These are phyloP conservation scores for Brachyalestes nurse DNA, from an alignment of 2,797 vertebrate species.

Conservation along the genomic window DNA sequence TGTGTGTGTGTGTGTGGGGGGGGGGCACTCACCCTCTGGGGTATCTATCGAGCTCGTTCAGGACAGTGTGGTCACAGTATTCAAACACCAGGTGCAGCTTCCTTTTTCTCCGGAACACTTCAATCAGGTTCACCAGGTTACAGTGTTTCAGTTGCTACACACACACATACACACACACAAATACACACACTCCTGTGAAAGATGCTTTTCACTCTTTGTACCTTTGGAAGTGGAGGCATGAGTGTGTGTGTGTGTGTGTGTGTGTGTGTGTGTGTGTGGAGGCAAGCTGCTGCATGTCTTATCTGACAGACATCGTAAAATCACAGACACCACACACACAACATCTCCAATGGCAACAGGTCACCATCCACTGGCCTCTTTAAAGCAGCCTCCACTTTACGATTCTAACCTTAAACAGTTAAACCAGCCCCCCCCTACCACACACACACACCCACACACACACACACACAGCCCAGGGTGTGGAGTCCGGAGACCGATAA, in stretches of 20 bases:
- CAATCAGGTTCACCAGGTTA: constrained; percentile 93
- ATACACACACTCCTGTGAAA: constrained; percentile 11
- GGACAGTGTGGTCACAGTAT: constrained; percentile 94
- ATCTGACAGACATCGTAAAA: constrained; percentile 41
- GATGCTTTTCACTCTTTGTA: constrained; percentile 14
- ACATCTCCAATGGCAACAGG: constrained; percentile 42
- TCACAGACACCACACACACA: constrained; percentile 28
- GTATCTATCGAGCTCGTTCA: constrained; percentile 90
- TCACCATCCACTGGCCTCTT: constrained; percentile 28
- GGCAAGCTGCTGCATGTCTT: constrained; percentile 41
- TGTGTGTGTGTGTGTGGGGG: constrained; percentile 1
- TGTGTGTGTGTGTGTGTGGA: constrained; percentile 24
- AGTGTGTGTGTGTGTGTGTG: background rate
- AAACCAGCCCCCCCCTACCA: background rate
- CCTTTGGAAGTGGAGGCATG: constrained; percentile 2
- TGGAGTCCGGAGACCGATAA: background rate
- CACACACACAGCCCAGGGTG: too few relatives aligned
- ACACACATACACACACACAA: constrained; percentile 42
- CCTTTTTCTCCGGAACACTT: constrained; percentile 91
- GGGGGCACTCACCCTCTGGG: constrained; percentile 85
- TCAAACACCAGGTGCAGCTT: constrained; percentile 95
- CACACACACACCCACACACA: too few relatives aligned
- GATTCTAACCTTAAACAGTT: constrained; percentile 33
- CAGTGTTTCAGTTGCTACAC: constrained; percentile 93
- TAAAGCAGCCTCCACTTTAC: constrained; percentile 36